phyloP scores from a whole-genome alignment of 1,140 invertebrate genomes.

The Reticulitermes speratus region DNA sequence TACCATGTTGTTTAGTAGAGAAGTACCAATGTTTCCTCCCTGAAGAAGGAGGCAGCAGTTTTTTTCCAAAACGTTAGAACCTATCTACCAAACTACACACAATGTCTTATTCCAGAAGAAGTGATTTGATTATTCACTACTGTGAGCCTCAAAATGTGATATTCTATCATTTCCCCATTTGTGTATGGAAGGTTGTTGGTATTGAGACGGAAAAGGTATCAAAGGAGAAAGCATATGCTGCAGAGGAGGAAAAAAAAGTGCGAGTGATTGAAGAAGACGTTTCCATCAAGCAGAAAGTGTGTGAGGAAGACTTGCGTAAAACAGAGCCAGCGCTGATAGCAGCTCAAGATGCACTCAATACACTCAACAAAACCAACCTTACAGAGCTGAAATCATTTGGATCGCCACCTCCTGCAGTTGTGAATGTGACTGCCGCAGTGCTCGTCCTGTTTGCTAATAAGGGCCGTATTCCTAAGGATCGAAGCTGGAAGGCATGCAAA shows the following conservation, averaged over 20 bases:
- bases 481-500: conserved; percentile 91
- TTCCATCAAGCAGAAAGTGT: conserved; percentile 77
- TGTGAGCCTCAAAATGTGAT: not conserved
- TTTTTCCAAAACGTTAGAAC: no score
- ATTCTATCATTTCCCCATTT: not conserved
- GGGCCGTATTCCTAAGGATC: conserved; percentile 88
- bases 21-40: no score
- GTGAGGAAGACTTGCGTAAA: conserved; percentile 84
- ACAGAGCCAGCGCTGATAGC: conserved; percentile 88
- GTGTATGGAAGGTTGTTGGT: conserved; percentile 63
- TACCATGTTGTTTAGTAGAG: no score
- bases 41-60: no score
- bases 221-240: conserved; percentile 77
- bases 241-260: conserved; percentile 87
- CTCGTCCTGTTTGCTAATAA: conserved; percentile 80
- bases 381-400: conserved; percentile 95
- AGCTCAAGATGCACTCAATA: conserved; percentile 88
- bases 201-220: conserved; percentile 88
- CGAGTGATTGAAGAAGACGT: conserved; percentile 86
- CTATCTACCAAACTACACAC: no score
- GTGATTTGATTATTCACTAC: no score
- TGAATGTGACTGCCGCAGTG: conserved; percentile 83
- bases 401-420: conserved; percentile 75
- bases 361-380: conserved; percentile 89
- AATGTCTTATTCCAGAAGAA: no score